Evolutionary conservation across 2,797 vertebrate genomes (phyloP).

Genomic region (Mormyrus proboscirostris): DNA sequence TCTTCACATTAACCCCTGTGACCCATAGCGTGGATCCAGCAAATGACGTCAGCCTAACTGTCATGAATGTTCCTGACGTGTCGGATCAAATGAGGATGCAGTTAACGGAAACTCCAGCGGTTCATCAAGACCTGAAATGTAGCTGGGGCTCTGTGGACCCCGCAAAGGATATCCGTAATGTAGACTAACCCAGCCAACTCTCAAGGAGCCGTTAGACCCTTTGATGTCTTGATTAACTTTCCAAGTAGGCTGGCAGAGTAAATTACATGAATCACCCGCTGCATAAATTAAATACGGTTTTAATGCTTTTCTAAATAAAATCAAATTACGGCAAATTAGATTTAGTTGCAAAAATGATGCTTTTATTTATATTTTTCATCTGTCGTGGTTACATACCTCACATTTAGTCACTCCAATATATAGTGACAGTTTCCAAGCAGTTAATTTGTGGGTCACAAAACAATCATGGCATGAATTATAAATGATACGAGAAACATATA

Average conservation of each 20-base stretch:
- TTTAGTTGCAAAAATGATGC: neutral
- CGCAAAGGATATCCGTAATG: neutral
- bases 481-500: neutral
- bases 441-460: neutral
- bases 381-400: neutral
- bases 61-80: neutral
- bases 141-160: neutral
- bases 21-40: neutral
- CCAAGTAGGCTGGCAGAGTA: neutral
- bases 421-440: neutral
- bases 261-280: neutral
- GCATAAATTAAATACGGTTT: neutral
- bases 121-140: neutral
- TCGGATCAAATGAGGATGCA: neutral
- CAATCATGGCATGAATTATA: neutral
- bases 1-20: neutral
- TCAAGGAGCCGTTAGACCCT: neutral
- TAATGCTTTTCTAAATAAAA: neutral
- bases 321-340: neutral
- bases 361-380: slow-evolving; percentile 1
- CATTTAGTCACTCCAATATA: neutral
- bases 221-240: slow-evolving; percentile 5
- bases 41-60: neutral
- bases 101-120: neutral
- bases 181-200: neutral